Conservation (phyloP, 2,797 vertebrate genomes). For the Sylvilagus floridanus region DNA sequence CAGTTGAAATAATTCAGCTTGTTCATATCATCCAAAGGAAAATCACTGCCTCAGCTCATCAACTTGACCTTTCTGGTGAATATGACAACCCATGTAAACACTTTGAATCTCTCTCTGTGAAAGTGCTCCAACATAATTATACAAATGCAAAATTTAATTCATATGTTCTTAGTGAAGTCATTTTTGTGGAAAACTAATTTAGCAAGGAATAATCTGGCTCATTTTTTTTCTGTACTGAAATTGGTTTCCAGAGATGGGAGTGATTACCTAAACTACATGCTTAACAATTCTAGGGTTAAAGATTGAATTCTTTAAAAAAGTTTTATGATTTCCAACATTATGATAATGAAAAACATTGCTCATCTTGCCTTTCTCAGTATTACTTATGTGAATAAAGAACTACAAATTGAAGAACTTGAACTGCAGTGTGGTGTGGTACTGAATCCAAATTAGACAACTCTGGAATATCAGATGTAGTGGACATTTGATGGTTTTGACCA, state of each 20-base stretch:
- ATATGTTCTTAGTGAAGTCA: constrained; percentile 41
- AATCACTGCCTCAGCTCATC: background rate
- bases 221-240: constrained; percentile 46
- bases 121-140: constrained; percentile 23
- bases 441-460: constrained; percentile 17
- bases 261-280: constrained; percentile 1
- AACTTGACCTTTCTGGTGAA: constrained; percentile 32
- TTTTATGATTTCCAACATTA: constrained; percentile 44
- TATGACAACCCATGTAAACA: constrained; percentile 16
- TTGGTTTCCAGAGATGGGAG: constrained; percentile 40
- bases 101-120: constrained; percentile 11
- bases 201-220: background rate
- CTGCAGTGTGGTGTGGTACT: background rate
- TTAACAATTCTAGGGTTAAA: background rate
- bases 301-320: background rate
- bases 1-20: constrained; percentile 27
- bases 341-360: constrained; percentile 16
- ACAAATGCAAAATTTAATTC: constrained; percentile 42
- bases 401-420: constrained; percentile 30
- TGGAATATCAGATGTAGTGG: background rate
- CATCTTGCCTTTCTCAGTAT: constrained; percentile 28
- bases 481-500: background rate
- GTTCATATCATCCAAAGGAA: background rate
- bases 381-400: constrained; percentile 28
- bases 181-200: constrained; percentile 40